Conservation (phyloP, 1,140 invertebrate species). For the Heterodera schachtii region DNA sequence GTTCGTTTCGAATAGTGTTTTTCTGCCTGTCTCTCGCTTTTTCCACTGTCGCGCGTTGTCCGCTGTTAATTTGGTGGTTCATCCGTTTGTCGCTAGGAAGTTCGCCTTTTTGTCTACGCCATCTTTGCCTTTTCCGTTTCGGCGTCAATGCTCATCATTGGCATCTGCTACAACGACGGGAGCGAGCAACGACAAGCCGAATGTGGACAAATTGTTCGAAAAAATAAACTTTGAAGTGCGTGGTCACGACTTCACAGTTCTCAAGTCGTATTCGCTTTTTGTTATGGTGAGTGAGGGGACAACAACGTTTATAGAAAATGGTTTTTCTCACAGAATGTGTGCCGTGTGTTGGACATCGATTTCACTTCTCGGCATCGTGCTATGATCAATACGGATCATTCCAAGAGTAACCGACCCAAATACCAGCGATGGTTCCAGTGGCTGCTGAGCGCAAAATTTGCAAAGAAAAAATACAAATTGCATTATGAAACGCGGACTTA, state of each 20-base stretch:
- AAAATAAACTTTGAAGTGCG: constrained; percentile 58
- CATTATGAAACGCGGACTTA: constrained; percentile 95
- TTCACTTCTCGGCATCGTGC: neutral
- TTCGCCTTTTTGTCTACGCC: neutral
- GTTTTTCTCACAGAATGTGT: constrained; percentile 49
- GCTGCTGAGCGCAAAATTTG: constrained; percentile 82
- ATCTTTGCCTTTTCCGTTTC: neutral
- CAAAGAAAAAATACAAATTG: constrained; percentile 89
- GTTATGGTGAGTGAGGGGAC: constrained; percentile 34
- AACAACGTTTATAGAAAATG: too few relatives aligned
- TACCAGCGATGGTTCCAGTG: constrained; percentile 66
- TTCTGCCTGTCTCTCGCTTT: too few relatives aligned
- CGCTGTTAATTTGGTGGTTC: too few relatives aligned
- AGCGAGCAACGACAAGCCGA: neutral
- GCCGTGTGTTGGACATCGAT: constrained; percentile 51
- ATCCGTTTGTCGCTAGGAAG: too few relatives aligned
- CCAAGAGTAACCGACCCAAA: constrained; percentile 35
- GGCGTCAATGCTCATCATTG: constrained; percentile 4
- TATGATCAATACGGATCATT: constrained; percentile 18
- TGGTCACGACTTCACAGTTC: constrained; percentile 60
- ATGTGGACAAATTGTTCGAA: constrained; percentile 54
- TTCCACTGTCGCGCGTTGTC: too few relatives aligned
- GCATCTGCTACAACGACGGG: neutral
- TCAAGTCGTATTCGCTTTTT: constrained; percentile 61
- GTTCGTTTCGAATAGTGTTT: too few relatives aligned